Percentiles rank a stretch among this genome's conserved stretches.
Conservation (phyloP, 1,140 invertebrate species). For the Polypedilum vanderplanki region DNA sequence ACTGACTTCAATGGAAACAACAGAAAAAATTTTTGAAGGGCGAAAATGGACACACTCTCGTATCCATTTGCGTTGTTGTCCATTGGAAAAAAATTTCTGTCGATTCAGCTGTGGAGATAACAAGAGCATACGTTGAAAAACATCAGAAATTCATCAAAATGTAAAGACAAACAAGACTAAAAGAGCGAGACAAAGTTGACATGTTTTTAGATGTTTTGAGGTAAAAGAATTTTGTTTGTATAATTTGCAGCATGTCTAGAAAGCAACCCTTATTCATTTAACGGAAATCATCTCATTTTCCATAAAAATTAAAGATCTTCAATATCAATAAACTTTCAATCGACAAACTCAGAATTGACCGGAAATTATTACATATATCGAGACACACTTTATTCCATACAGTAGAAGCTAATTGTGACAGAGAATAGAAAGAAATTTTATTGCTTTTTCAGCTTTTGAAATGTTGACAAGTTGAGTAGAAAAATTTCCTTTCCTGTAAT, state of each 20-base stretch:
- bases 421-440: background rate
- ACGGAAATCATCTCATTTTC: too few species aligned
- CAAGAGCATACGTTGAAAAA: background rate
- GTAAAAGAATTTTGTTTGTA: too few species aligned
- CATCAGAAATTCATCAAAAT: conserved; percentile 20
- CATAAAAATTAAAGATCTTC: too few species aligned
- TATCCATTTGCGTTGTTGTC: background rate
- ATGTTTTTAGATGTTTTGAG: background rate
- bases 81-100: background rate
- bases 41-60: background rate
- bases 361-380: conserved; percentile 26
- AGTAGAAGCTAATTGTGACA: background rate
- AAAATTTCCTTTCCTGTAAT: background rate
- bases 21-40: background rate
- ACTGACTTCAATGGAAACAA: conserved; percentile 5
- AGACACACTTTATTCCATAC: background rate
- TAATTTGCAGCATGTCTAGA: too few species aligned
- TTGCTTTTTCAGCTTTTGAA: conserved; percentile 6
- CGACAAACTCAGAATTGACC: background rate
- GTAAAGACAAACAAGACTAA: background rate
- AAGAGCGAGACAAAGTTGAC: background rate
- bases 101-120: conserved; percentile 26
- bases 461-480: background rate
- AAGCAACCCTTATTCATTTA: too few species aligned
- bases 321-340: too few species aligned